Evolutionary conservation across 2,888 invertebrate genomes (phyloP), one percentile per base, ranked within the genome.

Genomic region (Plagiodera versicolora): DNA sequence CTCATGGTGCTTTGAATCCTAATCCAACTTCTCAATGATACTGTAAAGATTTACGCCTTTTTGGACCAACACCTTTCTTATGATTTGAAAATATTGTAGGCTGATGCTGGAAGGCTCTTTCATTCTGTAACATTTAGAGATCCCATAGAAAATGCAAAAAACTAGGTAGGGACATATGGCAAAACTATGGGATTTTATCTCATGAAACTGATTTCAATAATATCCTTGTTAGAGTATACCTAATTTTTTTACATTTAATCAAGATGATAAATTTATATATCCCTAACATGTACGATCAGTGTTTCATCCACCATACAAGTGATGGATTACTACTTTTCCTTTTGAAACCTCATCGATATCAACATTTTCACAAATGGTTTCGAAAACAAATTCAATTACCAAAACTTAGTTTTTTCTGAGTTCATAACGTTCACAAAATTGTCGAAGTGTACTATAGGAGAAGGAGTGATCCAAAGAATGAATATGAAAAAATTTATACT

Each of bases 21-120:
- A 97, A 87, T 70, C 96, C 96, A 79, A 96, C 89, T 83, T 91
- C 93, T 80, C 90, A 89, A 79, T 89, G 88, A 82, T 94, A 94
- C 75, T 95, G 87, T 75, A 90, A 81, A 65, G 88, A 86, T 79
- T 91, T 91, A 74, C 89, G 86, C 77, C 89, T 88, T 81, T 92
- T 90, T 35, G 82, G 81, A 70, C 84, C 84, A 66, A 90, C 83
- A 75, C 88, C 89, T 80, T 91, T 91, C 83, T 96, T 97, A 81
- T 93, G 91, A 83, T 95, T 95, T 79, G 95, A 64, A 83, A 96
- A 95, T 75, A 98, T 89, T 66, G 94, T 94, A 48, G 94, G 92
- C 85, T 98, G 98, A 83, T 95, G 96, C 86, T 98, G 95, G 82
- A 95, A 99, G 75, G 98, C 90, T 82, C 92, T 91, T 84, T 98